Base-by-base conservation (phyloP, 2,113 vertebrate genomes). In the Brachypodius melanocephalos region DNA sequence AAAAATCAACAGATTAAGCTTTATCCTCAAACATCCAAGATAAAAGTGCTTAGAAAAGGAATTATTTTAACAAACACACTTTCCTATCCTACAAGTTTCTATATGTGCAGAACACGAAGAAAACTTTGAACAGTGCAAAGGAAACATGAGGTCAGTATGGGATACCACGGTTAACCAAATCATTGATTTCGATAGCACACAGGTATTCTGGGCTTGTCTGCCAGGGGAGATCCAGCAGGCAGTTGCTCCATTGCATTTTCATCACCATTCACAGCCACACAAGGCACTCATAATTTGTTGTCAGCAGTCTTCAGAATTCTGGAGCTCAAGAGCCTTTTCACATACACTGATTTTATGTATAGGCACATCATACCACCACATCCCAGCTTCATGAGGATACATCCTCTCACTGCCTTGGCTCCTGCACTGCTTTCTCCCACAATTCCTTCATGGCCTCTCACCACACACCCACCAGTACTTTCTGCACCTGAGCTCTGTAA, bases 321-420 rank as follows among this genome's bases (percentile, higher is more conserved):
- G 12, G 46, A 22, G 51, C 49, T 51, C 21, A 25, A 19, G 13
- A 74, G 17, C 36, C 9, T 15, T 31, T 54, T 58, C 16, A 40
- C n/a, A 20, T 11, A 7, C 2, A 1, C 26, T 24, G 58, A 13
- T 11, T 26, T 49, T 8, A 45, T 25, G 26, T 1, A 5, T 0
- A 58, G 32, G 7, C 17, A 43, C 10, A 1, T 36, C 14, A 4
- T 0, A 3, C 32, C 55, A 40, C 8, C 17, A 5, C 25, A 26
- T 2, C 26, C 24, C 14, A 24, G 12, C 32, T 34, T 24, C 63
- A 5, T 7, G 2, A 57, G 10, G 29, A 3, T 0, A 0, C 17
- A 14, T 8, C 26, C 19, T 28, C 54, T 49, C 24, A 0, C 31
- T 36, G 7, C 15, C 25, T 22, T 12, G 3, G 6, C 69, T 83